A percentile compares a stretch with the other conserved stretches of the same genome.
Conservation (phyloP, 2,113 vertebrate genomes). For the Actinemys pallida region DNA sequence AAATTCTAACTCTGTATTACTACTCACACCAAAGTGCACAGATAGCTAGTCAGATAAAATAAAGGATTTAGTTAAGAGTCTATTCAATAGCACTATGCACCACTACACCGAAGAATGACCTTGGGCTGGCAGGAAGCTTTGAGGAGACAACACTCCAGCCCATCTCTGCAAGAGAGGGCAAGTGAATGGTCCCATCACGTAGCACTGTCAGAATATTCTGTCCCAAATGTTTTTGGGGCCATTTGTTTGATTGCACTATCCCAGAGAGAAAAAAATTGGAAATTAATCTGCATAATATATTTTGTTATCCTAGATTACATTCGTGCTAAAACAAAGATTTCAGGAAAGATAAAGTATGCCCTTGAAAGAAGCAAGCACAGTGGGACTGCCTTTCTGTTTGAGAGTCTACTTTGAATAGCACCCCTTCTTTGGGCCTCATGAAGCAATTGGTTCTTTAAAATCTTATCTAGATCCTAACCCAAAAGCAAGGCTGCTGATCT, state of each 20-base stretch:
- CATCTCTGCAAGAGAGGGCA: background rate
- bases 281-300: background rate
- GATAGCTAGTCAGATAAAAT: too few relatives aligned
- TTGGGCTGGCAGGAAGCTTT: background rate
- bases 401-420: background rate
- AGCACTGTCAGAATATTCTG: background rate
- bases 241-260: too few relatives aligned
- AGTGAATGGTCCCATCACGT: background rate
- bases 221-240: background rate
- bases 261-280: background rate
- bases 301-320: background rate
- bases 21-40: accelerated
- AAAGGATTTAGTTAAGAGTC: too few relatives aligned
- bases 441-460: background rate
- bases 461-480: background rate
- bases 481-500: background rate
- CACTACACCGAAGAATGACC: background rate
- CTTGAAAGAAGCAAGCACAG: background rate
- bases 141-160: background rate
- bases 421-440: background rate
- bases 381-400: background rate
- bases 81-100: background rate
- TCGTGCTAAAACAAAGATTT: background rate
- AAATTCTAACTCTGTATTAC: background rate
- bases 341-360: background rate